Evolutionary conservation across 2,888 invertebrate species (phyloP), one percentile per base, ranked within the genome.

Genomic region (Slavum lentiscoides): DNA sequence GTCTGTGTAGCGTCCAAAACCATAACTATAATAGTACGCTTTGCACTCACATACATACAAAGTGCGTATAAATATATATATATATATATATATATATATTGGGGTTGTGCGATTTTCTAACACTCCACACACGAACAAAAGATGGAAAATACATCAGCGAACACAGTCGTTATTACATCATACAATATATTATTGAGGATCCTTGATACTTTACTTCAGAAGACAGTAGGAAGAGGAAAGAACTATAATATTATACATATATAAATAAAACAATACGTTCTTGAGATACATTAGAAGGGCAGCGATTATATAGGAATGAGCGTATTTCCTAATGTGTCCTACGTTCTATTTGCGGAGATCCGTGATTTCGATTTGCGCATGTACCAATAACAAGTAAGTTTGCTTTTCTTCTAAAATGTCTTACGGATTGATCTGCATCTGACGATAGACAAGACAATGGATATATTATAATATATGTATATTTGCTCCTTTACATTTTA

Each of bases 141-240:
- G 8, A 49, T 15, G 15, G 49, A 49, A 7, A 15, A 23, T 7
- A 19, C 23, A 69, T 9, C 0, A 4, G 19, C 9, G 23, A 7
- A 69, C 55, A 49, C 30, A 49, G 19, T 55, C 17, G 21, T 69
- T 30, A 43, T 43, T 43, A 43, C 30, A 55, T 30, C 30, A 30
- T 30, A 4, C 30, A 30, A 49, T 43, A 49, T 43, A 5, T 69
- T 58, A 23, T 70, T 37, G 49, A 70, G 6, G 55, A 55, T 55
- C 69, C 69, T 69, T 69, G 69, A 69, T 30, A 37, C n/a, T 69
- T 58, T 23, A 30, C 6, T 19, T 5, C 1, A 37, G n/a, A 70
- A 55, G 2, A 70, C 13, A 55, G 30, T 69, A 70, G 69, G 69
- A 70, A 70, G 55, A 58, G 69, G 37, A n/a, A 70, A 70, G 49